Conservation (phyloP, 2,113 vertebrate genomes). For the Trematocara unimaculatum region DNA sequence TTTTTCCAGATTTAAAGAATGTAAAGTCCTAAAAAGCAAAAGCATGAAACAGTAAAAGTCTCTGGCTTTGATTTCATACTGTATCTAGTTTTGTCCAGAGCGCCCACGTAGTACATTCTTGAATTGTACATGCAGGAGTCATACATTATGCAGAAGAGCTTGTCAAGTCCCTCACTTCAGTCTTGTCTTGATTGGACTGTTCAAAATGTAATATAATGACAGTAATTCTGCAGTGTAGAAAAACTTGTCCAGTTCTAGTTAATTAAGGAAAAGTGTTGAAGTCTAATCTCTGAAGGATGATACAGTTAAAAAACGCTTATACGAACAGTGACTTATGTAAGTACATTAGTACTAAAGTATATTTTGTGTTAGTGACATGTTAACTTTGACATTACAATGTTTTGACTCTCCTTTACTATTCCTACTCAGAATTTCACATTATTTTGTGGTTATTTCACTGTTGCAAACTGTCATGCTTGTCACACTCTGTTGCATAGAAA, state of each 20-base stretch:
- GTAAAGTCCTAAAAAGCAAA: neutral
- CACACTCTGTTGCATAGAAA: neutral
- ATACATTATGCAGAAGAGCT: neutral
- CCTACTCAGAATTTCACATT: neutral
- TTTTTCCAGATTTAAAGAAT: neutral
- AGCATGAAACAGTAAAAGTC: neutral
- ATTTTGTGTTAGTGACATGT: neutral
- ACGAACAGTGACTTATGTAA: neutral
- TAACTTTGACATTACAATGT: neutral
- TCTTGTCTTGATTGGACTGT: neutral
- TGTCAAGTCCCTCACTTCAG: neutral
- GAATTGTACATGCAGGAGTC: neutral
- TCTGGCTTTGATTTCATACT: neutral
- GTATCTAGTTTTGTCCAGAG: neutral
- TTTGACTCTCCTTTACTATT: neutral
- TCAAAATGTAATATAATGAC: neutral
- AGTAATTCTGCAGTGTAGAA: neutral
- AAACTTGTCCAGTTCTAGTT: neutral
- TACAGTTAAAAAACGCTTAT: neutral
- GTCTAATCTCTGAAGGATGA: neutral
- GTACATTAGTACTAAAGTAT: neutral
- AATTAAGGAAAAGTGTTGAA: neutral
- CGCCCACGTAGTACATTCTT: neutral
- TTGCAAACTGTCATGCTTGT: neutral
- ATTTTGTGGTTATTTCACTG: neutral